Evolutionary conservation across 2,888 invertebrate species (phyloP), one percentile per base, ranked within the genome.

Genomic region (Pandemis heparana): DNA sequence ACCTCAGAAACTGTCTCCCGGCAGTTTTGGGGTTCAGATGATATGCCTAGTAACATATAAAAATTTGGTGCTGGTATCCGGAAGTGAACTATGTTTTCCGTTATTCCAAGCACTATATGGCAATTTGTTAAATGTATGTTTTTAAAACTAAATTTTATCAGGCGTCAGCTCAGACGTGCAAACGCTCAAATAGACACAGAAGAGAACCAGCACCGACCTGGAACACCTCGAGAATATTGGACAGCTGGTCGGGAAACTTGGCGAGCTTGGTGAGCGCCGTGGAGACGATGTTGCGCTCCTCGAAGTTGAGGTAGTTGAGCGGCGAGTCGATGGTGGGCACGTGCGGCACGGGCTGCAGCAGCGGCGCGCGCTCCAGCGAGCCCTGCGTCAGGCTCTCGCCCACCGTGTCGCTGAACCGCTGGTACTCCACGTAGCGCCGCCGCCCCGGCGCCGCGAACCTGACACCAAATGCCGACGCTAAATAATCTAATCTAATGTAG

Each of bases 381-480:
- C 92, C 86, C 83, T 96, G 96, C 16, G 96, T 95, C 78, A 97
- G 96, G 48, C 96, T 96, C 88, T 96, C 96, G 83, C 97, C 97
- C 56, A 97, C 94, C 3, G 95, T 92, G 64, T 95, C 90, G 78
- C 95, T 95, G 90, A 97, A 97, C 77, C 96, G 95, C 70, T 95
- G 95, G 90, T 97, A 97, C 77, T 96, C 96, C 8, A 97, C 87
- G 83, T 90, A 95, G 63, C 95, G 94, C 0, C 93, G 92, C 32
- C 96, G 95, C 69, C 94, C 89, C 0, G 96, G 95, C 6, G 96
- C 95, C 64, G 95, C 95, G 90, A 97, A 97, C 64, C 96, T 96
- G 80, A 1, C 23, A 32, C 23, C 23, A 4, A 32, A 32, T 32
- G 23, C 23, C 23, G n/a, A n/a, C n/a, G n/a, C n/a, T n/a, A n/a